Percentiles rank a stretch among this genome's conserved stretches.
These are phyloP conservation scores for Cyanistes caeruleus DNA, from an alignment of 2,113 vertebrate species.

Conservation along the genomic window DNA sequence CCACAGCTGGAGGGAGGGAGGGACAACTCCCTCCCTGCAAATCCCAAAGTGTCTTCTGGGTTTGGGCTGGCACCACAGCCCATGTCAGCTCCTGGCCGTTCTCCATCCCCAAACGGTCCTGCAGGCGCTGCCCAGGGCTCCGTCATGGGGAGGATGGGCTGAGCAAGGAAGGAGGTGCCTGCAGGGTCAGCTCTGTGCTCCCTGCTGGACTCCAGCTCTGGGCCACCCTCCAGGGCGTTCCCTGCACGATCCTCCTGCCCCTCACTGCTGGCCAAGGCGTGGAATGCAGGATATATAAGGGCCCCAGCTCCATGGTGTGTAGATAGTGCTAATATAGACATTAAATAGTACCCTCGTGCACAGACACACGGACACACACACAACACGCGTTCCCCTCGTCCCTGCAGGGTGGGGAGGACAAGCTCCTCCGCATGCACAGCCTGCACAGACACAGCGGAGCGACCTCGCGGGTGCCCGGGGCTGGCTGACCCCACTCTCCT, in stretches of 20 bases:
- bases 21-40: neutral
- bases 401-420: neutral
- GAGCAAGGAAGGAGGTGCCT: neutral
- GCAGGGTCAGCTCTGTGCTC: neutral
- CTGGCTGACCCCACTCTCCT: neutral
- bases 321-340: conserved; percentile 43
- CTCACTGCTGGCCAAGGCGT: neutral
- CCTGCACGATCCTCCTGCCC: neutral
- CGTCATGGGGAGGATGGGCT: fast-evolving
- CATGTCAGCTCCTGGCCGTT: fast-evolving
- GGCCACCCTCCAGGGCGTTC: neutral
- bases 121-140: fast-evolving
- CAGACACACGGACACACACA: neutral
- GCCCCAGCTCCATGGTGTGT: neutral
- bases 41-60: neutral
- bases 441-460: neutral
- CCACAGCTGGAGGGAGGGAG: fast-evolving
- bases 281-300: neutral
- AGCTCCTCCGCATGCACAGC: neutral
- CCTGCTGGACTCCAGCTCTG: neutral
- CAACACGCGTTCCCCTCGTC: neutral
- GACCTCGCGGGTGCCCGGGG: neutral
- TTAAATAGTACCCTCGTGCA: conserved; percentile 58
- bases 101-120: fast-evolving
- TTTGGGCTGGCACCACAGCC: neutral